phyloP scores from a whole-genome alignment of 2,113 vertebrate species.

The Plectropomus leopardus region DNA sequence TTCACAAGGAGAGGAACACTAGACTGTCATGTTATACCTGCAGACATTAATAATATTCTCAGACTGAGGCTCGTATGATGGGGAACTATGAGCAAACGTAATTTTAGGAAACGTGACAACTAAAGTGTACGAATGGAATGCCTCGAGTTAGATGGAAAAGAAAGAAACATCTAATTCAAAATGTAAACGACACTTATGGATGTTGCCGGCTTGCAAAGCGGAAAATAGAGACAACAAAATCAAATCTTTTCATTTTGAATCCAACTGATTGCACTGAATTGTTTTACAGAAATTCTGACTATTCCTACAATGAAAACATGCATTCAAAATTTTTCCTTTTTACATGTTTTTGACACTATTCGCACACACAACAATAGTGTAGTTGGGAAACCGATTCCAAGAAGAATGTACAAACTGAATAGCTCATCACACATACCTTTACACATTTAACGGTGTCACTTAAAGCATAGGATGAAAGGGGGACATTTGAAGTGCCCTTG shows the following conservation, averaged over 20 bases:
- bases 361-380: neutral
- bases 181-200: neutral
- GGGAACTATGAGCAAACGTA: conserved; percentile 43
- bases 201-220: neutral
- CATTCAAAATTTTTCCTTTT: neutral
- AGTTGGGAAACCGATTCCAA: neutral
- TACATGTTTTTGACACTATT: neutral
- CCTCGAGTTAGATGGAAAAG: neutral
- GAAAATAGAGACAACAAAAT: conserved; percentile 2
- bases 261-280: neutral
- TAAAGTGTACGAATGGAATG: neutral
- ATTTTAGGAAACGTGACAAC: conserved; percentile 49
- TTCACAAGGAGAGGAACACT: neutral
- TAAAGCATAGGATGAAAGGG: conserved; percentile 57
- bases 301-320: neutral
- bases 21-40: conserved; percentile 19
- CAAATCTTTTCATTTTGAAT: conserved; percentile 3
- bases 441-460: conserved; percentile 49
- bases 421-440: neutral
- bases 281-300: neutral
- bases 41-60: conserved; percentile 49
- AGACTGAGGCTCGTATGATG: conserved; percentile 45
- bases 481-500: conserved; percentile 46
- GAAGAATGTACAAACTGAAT: conserved; percentile 2
- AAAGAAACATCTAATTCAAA: neutral